phyloP scores from a whole-genome alignment of 2,888 invertebrate species.

The Crocallis elinguaria region DNA sequence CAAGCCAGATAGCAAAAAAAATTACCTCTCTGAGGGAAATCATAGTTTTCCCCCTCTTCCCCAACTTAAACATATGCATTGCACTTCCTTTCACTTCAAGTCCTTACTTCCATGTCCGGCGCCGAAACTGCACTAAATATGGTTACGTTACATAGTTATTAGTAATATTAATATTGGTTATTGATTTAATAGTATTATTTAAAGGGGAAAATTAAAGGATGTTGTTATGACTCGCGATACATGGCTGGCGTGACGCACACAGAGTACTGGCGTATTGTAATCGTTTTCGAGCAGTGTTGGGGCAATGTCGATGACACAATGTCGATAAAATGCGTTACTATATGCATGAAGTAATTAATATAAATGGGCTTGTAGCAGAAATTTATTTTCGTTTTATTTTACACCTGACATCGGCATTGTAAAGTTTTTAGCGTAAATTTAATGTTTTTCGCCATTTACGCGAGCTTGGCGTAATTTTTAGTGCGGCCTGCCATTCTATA shows the following conservation, averaged over 20 bases:
- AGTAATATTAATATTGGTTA: not conserved
- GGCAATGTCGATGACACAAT: conserved; percentile 12
- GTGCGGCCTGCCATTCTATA: no score
- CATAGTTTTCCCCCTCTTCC: conserved; percentile 29
- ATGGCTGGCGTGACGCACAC: conserved; percentile 23
- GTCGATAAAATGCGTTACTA: conserved; percentile 11
- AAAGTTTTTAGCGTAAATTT: no score
- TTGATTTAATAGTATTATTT: conserved; percentile 5
- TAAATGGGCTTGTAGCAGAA: no score
- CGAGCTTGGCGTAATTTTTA: no score
- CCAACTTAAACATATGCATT: conserved; percentile 26
- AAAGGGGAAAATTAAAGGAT: conserved; percentile 17
- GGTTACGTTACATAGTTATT: conserved; percentile 13
- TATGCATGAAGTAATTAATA: conserved; percentile 1
- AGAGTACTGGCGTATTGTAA: conserved; percentile 14
- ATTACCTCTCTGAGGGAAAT: conserved; percentile 24
- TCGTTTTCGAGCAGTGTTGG: conserved; percentile 12
- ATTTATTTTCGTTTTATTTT: no score
- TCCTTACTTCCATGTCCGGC: conserved; percentile 4
- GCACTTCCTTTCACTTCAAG: conserved; percentile 11
- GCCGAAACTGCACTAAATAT: conserved; percentile 13
- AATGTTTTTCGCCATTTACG: no score
- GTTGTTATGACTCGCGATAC: conserved; percentile 19
- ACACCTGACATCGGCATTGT: no score
- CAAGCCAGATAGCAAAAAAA: not conserved